Percentiles rank a stretch among this genome's conserved stretches.
phyloP scores from a whole-genome alignment of 2,888 invertebrate genomes.

The Nomada flava region DNA sequence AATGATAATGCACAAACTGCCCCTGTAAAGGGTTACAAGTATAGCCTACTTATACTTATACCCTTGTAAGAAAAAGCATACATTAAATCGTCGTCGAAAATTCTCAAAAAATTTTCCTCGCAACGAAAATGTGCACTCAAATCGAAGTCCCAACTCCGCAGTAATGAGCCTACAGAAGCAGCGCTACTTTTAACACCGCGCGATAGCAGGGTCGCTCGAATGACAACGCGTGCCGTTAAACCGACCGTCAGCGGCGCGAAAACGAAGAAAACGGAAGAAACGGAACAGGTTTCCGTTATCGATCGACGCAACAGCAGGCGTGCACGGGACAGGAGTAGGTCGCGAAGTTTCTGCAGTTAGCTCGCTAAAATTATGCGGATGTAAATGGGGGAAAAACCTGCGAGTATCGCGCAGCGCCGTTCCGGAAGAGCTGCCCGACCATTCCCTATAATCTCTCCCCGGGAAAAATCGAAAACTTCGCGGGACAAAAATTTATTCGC shows the following conservation, averaged over 20 bases:
- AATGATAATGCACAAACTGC: no score
- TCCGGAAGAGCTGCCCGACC: background rate
- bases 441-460: slow-evolving; percentile 1
- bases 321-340: background rate
- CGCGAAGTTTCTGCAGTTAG: slow-evolving; percentile 19
- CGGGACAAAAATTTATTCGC: background rate
- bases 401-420: background rate
- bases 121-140: background rate
- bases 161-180: no score
- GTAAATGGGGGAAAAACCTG: slow-evolving; percentile 11
- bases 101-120: no score
- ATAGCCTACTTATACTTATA: no score
- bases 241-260: background rate
- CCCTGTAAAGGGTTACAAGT: no score
- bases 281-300: slow-evolving; percentile 31
- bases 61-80: no score
- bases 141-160: no score
- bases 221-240: slow-evolving; percentile 11
- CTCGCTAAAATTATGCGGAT: slow-evolving; percentile 23
- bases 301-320: slow-evolving; percentile 32
- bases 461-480: background rate
- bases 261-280: slow-evolving; percentile 16
- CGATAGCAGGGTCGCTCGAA: no score
- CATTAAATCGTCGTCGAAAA: no score
- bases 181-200: no score